Base-by-base conservation (phyloP, 64 coral and sea anemone genomes). In the Catalaphyllia jardinei region DNA sequence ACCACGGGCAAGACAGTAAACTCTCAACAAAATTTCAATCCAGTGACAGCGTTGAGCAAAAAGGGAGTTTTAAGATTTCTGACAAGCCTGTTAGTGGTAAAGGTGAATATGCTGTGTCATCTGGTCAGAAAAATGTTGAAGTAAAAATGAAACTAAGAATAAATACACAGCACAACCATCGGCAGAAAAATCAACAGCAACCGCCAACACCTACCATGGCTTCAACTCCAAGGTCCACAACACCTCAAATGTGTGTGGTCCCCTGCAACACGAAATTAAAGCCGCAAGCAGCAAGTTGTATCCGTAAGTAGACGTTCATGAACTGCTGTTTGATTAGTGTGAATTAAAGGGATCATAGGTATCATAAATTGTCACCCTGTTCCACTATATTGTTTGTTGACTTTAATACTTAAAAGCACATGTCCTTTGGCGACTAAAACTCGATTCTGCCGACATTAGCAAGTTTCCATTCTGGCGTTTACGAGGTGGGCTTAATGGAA, bases 11-110 rank as follows among this genome's bases (percentile, higher is more conserved):
- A 71, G 62, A 71, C 63, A 71, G 31, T 49, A 22, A 71, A n/a
- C 22, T 11, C 6, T 13, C 22, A 50, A 50, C 33, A 61, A 29
- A 20, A 67, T 24, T 38, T 11, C n/a, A 35, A 7, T 38, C 30
- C 19, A 59, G 25, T 13, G 80, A 85, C 49, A 24, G 81, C 12
- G 22, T 0, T 7, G 35, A 50, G 16, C 51, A 91, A 50, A 71
- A 24, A 0, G 89, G 89, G 24, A 85, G 31, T 64, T 91, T 91
- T 64, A 75, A 85, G 42, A 84, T 91, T 65, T 52, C 59, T 17
- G 89, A 76, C 33, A 72, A 29, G 16, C 28, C 46, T 28, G 89
- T 91, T 6, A 91, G 33, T 63, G 89, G 89, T 31, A 85, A 29
- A 71, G 81, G 81, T 30, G 60, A 16, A 24, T 85, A 85, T 25